Percentiles rank a stretch among this genome's conserved stretches.
Evolutionary conservation across 2,797 vertebrate genomes (phyloP).

Genomic region (Thaleichthys pacificus): DNA sequence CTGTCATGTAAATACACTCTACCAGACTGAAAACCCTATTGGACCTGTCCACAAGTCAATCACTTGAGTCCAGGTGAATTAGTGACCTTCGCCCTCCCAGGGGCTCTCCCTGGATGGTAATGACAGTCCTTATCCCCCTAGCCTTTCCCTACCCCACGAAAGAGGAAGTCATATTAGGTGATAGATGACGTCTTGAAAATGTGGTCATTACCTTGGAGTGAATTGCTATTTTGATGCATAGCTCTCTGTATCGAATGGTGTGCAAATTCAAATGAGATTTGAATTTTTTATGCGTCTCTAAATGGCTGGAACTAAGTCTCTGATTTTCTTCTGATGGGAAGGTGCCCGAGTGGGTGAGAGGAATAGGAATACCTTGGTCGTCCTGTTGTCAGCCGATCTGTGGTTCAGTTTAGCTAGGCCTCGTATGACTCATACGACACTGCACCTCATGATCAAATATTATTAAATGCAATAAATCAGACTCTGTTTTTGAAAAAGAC

Average conservation of each 20-base stretch:
- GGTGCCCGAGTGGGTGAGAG: constrained; percentile 35
- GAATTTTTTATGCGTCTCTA: constrained; percentile 73
- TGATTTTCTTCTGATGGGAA: constrained; percentile 49
- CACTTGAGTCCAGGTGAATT: no score
- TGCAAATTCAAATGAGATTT: constrained; percentile 72
- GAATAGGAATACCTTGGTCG: constrained; percentile 51
- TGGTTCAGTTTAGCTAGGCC: constrained; percentile 3
- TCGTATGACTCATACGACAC: neutral
- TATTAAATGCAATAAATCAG: no score
- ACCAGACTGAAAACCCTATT: no score
- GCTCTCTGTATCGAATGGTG: constrained; percentile 58
- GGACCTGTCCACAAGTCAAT: no score
- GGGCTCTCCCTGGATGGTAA: constrained; percentile 28
- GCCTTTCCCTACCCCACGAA: constrained; percentile 24
- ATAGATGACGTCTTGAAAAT: constrained; percentile 60
- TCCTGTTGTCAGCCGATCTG: constrained; percentile 40
- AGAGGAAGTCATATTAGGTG: constrained; percentile 55
- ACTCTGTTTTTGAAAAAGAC: neutral
- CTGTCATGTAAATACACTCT: no score
- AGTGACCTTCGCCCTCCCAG: constrained; percentile 41
- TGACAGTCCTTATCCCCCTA: constrained; percentile 24
- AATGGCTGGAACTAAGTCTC: constrained; percentile 61
- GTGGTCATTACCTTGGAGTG: constrained; percentile 58
- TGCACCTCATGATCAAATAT: no score
- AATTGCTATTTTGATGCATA: constrained; percentile 66